These are phyloP conservation scores for Zosterops lateralis DNA, from an alignment of 2,113 vertebrate genomes.

Conservation along the genomic window DNA sequence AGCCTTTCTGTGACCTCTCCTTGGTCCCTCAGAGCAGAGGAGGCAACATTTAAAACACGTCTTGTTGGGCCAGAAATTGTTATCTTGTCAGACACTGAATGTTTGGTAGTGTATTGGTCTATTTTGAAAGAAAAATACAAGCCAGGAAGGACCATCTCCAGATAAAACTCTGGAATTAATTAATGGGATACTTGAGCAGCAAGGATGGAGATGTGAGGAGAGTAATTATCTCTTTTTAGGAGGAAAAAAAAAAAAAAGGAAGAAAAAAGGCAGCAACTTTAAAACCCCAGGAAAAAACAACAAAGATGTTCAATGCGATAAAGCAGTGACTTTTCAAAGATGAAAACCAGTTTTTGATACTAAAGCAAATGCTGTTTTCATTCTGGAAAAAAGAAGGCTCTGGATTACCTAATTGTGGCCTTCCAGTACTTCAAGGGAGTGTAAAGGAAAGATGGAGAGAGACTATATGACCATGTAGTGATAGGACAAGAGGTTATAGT, in stretches of 20 bases:
- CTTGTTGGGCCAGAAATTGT: neutral
- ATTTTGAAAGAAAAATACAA: neutral
- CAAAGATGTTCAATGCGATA: neutral
- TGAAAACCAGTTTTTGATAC: neutral
- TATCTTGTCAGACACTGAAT: neutral
- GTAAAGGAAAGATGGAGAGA: neutral
- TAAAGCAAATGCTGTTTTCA: neutral
- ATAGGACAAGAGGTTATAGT: neutral
- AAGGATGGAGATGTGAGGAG: neutral
- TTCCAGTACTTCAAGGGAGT: neutral
- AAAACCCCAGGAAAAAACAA: neutral
- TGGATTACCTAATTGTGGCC: neutral
- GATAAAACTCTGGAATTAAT: neutral
- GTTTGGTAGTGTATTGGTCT: neutral
- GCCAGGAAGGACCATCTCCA: neutral
- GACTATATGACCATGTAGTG: neutral
- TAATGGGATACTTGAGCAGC: neutral
- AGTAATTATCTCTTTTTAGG: neutral
- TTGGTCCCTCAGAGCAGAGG: neutral
- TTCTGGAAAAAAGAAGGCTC: neutral
- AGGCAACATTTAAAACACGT: neutral
- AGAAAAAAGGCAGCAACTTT: neutral
- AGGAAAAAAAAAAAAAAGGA: neutral
- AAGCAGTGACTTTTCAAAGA: neutral
- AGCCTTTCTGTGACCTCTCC: neutral